Evolutionary conservation across 2,888 invertebrate genomes (phyloP), one percentile per base, ranked within the genome.

Genomic region (Danaus chrysippus): DNA sequence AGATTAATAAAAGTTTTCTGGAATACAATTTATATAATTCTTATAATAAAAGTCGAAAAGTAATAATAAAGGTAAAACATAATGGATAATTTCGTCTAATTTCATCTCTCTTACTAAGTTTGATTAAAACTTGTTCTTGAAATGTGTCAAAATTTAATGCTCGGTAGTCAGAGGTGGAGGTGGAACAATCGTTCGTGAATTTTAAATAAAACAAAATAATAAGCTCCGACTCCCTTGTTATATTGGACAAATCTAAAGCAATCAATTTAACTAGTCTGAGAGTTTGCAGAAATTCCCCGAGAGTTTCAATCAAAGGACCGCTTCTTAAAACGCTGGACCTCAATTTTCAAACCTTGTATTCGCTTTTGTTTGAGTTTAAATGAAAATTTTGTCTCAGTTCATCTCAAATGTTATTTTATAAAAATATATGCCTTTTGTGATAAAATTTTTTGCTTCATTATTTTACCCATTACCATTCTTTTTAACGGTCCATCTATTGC

Each of bases 271-370:
- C 56, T 59, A 43, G 41, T 44, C 41, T 41, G n/a, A 19, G 56
- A 63, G 59, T 63, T 59, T n/a, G n/a, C 49, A 49, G 53, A 56
- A 59, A 56, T 59, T 64, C 54, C 23, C 52, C 23, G 52, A 59
- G 58, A 59, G 59, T 59, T 62, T 64, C 59, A 58, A 56, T 57
- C 58, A 55, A 66, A 66, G 66, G 61, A 58, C 66, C 56, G n/a
- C 61, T 54, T 57, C 66, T 66, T 53, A 52, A 58, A 64, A 62
- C 53, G 60, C 62, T 64, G 62, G 53, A 15, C 58, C 46, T 57
- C 46, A 55, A 62, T 60, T 44, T 56, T 60, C 53, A 60, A 64
- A 66, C 66, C 64, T 66, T 60, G 42, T 13, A 60, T 59, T 64
- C 53, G 54, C 57, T 64, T 60, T 66, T 58, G 58, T 60, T 58